A percentile compares a stretch with the other conserved stretches of the same genome.
Conservation (phyloP, 1,140 invertebrate genomes). For the Andricus grossulariae region DNA sequence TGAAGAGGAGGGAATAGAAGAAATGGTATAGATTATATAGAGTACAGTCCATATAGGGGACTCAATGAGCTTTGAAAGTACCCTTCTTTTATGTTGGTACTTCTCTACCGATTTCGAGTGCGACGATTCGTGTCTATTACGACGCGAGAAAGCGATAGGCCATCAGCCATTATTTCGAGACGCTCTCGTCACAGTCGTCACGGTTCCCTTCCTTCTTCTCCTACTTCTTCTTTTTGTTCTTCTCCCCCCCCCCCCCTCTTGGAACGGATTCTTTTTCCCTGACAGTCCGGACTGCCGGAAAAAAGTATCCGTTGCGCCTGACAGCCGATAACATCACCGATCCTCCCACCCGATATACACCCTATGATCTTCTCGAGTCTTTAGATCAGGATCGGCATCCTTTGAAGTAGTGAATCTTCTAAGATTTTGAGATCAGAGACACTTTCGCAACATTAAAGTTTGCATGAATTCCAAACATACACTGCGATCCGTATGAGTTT, state of each 20-base stretch:
- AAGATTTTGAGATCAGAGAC: slow-evolving; percentile 16
- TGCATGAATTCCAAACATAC: neutral
- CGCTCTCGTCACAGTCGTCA: slow-evolving; percentile 46
- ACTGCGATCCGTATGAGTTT: neutral
- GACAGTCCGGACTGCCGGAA: slow-evolving; percentile 47
- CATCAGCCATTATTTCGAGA: slow-evolving; percentile 53
- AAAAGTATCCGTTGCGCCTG: slow-evolving; percentile 55
- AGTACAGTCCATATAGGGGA: neutral
- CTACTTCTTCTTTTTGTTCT: slow-evolving; percentile 13
- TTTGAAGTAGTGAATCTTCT: neutral
- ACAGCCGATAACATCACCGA: slow-evolving; percentile 36
- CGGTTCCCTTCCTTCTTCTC: slow-evolving; percentile 26
- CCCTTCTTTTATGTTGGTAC: neutral
- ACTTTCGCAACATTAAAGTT: slow-evolving; percentile 11
- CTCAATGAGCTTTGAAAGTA: neutral
- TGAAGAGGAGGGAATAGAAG: too few relatives aligned
- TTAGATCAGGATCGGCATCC: slow-evolving; percentile 9
- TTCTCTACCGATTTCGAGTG: slow-evolving; percentile 37
- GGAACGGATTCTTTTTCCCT: slow-evolving; percentile 57
- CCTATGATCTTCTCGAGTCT: slow-evolving; percentile 10
- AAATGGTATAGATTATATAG: too few relatives aligned
- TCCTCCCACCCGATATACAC: slow-evolving; percentile 21
- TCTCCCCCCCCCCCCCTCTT: slow-evolving; percentile 33
- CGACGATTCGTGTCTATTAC: slow-evolving; percentile 51
- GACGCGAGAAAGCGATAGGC: slow-evolving; percentile 57